Evolutionary conservation across 1,140 invertebrate species (phyloP), one percentile per base, ranked within the genome.

Genomic region (Meloidogyne hapla): DNA sequence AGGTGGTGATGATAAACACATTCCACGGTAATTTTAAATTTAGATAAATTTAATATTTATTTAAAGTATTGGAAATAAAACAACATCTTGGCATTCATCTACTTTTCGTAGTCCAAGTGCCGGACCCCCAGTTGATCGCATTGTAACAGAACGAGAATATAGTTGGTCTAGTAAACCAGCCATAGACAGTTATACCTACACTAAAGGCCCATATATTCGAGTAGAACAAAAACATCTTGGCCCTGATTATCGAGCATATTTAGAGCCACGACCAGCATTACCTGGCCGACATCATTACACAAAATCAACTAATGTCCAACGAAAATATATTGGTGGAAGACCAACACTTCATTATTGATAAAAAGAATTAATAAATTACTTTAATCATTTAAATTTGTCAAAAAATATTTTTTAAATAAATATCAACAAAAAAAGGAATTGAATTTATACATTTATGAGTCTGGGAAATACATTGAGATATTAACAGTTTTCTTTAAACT

Each of bases 211-310:
- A 18, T 67, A 67, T 42, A 67, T 67, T 42, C 65, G 65, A 1
- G 21, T 67, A 42, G 65, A 67, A 42, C 28, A 33, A 33, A 67
- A 67, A 33, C 65, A 67, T 33, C 21, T 5, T 5, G 65, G 65
- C 8, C 65, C 65, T 8, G 65, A 67, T 42, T 67, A 67, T n/a
- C 65, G 65, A 33, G 65, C 65, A 18, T 42, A 67, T 67, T 42
- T 67, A 21, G 28, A 67, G 65, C 65, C 65, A 8, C 18, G 65
- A 38, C 65, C 65, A 67, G 65, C 65, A n/a, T 42, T 67, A 42
- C 28, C 28, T 42, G 65, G 65, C 4, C 21, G 40, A 18, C 15
- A 42, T 18, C 21, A 67, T 42, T 67, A 56, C n/a, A 56, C 48
- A n/a, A 56, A 56, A 56, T 56, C 48, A n/a, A 56, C 5, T n/a